These are phyloP conservation scores for Ochotona princeps DNA, from an alignment of 2,113 vertebrate genomes.

Conservation along the genomic window DNA sequence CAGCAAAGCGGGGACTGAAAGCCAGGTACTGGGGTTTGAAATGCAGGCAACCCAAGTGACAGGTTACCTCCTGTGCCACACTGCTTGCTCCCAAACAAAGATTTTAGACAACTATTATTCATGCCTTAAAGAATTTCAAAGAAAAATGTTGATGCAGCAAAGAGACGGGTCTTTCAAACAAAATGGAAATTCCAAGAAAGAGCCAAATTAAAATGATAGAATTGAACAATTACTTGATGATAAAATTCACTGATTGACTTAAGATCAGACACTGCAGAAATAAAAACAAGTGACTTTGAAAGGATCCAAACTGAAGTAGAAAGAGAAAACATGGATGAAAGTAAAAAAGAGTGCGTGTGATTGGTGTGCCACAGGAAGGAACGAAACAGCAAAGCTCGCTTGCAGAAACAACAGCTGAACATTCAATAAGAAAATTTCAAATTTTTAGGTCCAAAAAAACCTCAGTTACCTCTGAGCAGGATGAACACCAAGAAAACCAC, in stretches of 20 bases:
- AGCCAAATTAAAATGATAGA: not conserved
- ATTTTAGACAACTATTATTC: not conserved
- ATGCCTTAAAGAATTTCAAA: not conserved
- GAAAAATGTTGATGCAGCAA: not conserved
- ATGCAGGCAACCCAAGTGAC: too few species aligned
- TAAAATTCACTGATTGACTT: not conserved
- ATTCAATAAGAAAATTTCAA: not conserved
- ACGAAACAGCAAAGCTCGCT: not conserved
- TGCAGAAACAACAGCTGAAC: not conserved
- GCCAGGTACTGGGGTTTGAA: too few species aligned
- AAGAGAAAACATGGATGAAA: not conserved
- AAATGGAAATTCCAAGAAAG: not conserved
- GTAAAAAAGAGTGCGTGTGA: not conserved
- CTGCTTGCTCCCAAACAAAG: not conserved
- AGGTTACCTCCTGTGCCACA: too few species aligned
- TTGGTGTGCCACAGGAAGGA: not conserved
- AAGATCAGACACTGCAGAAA: not conserved
- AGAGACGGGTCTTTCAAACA: not conserved
- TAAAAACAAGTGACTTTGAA: not conserved
- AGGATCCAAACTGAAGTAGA: not conserved
- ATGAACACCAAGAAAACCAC: not conserved
- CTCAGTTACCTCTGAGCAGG: not conserved
- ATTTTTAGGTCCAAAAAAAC: not conserved
- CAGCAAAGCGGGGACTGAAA: too few species aligned
- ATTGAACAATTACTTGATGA: not conserved